These are phyloP conservation scores for Pantelozetes paolii DNA, from an alignment of 2,888 invertebrate species.

Conservation along the genomic window DNA sequence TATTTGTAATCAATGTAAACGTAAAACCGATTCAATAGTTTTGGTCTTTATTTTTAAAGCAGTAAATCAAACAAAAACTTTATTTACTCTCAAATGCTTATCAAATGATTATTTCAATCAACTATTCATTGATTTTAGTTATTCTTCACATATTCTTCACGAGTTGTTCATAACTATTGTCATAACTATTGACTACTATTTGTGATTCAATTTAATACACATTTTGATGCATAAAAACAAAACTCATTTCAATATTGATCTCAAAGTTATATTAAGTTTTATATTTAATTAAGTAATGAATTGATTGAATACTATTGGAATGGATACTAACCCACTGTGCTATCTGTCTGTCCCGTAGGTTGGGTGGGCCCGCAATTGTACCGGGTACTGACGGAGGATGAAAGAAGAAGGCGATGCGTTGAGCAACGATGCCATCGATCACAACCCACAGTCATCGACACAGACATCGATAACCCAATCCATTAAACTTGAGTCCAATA, in stretches of 20 bases:
- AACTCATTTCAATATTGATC: too few relatives aligned
- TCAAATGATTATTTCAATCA: background rate
- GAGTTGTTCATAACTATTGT: slow-evolving; percentile 1
- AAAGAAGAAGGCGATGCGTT: slow-evolving; percentile 37
- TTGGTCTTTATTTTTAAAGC: slow-evolving; percentile 1
- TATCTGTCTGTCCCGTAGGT: background rate
- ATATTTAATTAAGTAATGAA: background rate
- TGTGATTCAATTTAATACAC: background rate
- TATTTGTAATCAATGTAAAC: slow-evolving; percentile 16
- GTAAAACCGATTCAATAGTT: slow-evolving; percentile 1
- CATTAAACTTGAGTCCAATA: slow-evolving; percentile 18
- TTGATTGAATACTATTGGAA: too few relatives aligned
- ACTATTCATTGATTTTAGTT: slow-evolving; percentile 19
- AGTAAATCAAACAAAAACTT: slow-evolving; percentile 29
- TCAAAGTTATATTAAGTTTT: too few relatives aligned
- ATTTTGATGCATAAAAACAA: background rate
- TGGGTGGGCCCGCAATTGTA: slow-evolving; percentile 30
- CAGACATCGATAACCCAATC: slow-evolving; percentile 3
- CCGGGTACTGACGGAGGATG: slow-evolving; percentile 37
- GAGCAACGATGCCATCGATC: slow-evolving; percentile 34
- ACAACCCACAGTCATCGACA: slow-evolving; percentile 12
- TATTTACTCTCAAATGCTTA: slow-evolving; percentile 6
- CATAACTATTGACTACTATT: too few relatives aligned
- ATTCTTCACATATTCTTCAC: too few relatives aligned
- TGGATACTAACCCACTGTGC: background rate